These are phyloP conservation scores for Ramazzottius varieornatus DNA, from an alignment of 2,888 invertebrate genomes.

Conservation along the genomic window DNA sequence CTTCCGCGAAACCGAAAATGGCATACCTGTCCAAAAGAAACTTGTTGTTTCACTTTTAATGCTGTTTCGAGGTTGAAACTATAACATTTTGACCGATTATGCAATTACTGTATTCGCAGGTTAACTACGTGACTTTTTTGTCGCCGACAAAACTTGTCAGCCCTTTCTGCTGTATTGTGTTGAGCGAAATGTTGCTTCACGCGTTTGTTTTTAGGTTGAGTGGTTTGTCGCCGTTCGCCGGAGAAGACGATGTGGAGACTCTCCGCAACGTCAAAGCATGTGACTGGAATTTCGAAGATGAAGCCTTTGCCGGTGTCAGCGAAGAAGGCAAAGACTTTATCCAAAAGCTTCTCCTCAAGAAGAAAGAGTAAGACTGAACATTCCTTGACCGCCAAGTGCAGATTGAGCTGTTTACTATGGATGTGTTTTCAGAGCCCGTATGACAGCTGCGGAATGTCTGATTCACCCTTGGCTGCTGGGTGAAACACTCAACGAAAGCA, in stretches of 20 bases:
- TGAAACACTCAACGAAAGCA: slow-evolving; percentile 10
- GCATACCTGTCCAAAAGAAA: background rate
- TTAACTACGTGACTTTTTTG: background rate
- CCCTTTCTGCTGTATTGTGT: no score
- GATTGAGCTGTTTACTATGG: background rate
- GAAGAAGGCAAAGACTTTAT: slow-evolving; percentile 97
- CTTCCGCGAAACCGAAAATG: no score
- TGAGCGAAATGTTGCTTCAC: no score
- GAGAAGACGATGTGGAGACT: slow-evolving; percentile 91
- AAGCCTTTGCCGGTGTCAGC: slow-evolving; percentile 73
- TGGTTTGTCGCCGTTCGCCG: slow-evolving; percentile 92
- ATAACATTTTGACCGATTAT: background rate
- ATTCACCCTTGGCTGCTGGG: slow-evolving; percentile 82
- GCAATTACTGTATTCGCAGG: background rate
- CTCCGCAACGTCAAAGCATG: slow-evolving; percentile 90
- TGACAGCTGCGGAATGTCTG: slow-evolving; percentile 93
- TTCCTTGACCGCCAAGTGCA: background rate
- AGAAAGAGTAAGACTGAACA: slow-evolving; percentile 48
- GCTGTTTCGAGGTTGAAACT: no score
- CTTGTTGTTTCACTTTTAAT: background rate
- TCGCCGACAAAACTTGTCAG: no score
- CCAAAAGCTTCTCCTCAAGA: slow-evolving; percentile 57
- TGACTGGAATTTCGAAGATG: slow-evolving; percentile 96
- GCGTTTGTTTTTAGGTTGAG: slow-evolving; percentile 43
- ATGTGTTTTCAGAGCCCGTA: slow-evolving; percentile 42